Evolutionary conservation across 2,113 vertebrate species (phyloP).

Genomic region (Proteles cristata): DNA sequence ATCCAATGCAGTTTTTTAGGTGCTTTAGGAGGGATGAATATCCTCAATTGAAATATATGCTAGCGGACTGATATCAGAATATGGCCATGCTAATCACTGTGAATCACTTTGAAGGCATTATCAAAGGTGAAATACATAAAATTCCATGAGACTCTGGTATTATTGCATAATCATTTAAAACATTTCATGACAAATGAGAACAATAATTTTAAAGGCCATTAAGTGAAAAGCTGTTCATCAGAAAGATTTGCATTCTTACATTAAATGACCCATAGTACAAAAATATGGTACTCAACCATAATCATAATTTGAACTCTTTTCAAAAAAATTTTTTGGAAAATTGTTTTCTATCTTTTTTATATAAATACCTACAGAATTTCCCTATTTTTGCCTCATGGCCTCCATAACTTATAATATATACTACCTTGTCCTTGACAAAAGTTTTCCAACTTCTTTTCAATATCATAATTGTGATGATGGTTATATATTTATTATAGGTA

Average conservation of each 20-base stretch:
- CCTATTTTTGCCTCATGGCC: not conserved
- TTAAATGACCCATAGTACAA: not conserved
- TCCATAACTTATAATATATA: not conserved
- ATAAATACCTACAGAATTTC: not conserved
- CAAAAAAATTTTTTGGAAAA: not conserved
- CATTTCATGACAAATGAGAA: not conserved
- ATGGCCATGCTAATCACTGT: not conserved
- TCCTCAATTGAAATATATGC: not conserved
- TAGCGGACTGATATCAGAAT: not conserved
- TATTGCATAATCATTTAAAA: not conserved
- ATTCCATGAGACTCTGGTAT: not conserved
- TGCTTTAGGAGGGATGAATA: not conserved
- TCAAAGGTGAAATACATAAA: conserved; percentile 20
- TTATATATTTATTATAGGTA: not conserved
- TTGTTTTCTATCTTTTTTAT: not conserved
- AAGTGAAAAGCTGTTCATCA: not conserved
- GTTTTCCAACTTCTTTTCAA: not conserved
- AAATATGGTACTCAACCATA: not conserved
- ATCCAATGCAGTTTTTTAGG: not conserved
- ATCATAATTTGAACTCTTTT: not conserved
- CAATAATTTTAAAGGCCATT: not conserved
- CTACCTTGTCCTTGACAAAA: not conserved
- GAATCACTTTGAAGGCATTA: not conserved
- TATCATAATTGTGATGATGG: not conserved
- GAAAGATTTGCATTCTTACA: not conserved